phyloP scores from a whole-genome alignment of 2,797 vertebrate species.

The Squalus acanthias region DNA sequence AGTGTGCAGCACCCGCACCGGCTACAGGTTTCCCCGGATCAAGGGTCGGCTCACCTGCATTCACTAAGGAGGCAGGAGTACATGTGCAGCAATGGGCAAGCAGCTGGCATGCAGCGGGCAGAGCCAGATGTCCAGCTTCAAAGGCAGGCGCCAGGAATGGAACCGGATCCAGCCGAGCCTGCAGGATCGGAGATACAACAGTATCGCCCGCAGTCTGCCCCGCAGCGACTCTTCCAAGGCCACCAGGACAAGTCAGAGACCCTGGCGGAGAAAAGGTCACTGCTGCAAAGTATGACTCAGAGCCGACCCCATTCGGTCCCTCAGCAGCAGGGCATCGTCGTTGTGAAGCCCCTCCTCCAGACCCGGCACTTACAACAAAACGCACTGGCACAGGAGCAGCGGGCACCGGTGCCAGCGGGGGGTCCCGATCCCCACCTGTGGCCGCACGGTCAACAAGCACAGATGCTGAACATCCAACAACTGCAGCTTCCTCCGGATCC shows the following conservation, averaged over 20 bases:
- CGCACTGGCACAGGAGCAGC: constrained; percentile 61
- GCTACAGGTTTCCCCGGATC: background rate
- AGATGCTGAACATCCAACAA: constrained; percentile 47
- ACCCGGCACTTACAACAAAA: constrained; percentile 70
- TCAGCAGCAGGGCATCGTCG: background rate
- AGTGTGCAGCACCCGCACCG: constrained; percentile 54
- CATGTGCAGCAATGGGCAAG: constrained; percentile 55
- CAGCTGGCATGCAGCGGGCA: constrained; percentile 64
- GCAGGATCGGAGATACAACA: constrained; percentile 49
- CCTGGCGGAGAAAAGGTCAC: background rate
- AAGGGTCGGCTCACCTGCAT: background rate
- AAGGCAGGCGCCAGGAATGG: constrained; percentile 52
- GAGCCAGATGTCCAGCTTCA: constrained; percentile 48
- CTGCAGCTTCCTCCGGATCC: constrained; percentile 43
- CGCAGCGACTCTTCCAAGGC: background rate
- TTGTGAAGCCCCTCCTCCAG: constrained; percentile 55
- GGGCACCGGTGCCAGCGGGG: constrained; percentile 55
- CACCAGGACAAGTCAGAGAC: background rate
- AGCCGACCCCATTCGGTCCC: background rate
- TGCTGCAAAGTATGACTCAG: background rate
- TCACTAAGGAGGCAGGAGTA: constrained; percentile 55
- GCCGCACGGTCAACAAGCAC: constrained; percentile 54
- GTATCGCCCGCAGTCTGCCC: background rate
- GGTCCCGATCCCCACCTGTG: constrained; percentile 59
- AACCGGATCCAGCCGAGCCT: constrained; percentile 48